Conservation (phyloP, 2,888 invertebrate genomes). For the Papilio demoleus region DNA sequence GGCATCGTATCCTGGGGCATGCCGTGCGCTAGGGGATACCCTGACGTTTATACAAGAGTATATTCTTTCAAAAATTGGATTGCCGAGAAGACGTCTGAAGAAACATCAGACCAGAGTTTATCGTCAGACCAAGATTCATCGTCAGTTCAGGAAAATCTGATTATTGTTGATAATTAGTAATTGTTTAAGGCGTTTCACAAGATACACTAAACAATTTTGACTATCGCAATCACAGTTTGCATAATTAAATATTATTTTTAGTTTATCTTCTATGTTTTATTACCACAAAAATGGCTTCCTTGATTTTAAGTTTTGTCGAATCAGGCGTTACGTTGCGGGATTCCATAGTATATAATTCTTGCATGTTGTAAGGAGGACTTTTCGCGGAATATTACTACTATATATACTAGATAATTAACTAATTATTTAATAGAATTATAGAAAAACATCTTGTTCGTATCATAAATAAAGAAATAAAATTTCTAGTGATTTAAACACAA, state of each 20-base stretch:
- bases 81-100: constrained; percentile 52
- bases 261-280: neutral
- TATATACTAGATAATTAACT: too few species aligned
- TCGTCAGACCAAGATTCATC: constrained; percentile 22
- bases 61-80: constrained; percentile 76
- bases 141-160: constrained; percentile 11
- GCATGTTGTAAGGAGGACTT: too few species aligned
- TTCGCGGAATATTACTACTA: too few species aligned
- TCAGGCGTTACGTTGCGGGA: too few species aligned
- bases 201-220: neutral
- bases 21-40: constrained; percentile 80
- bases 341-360: too few species aligned
- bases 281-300: neutral
- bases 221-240: neutral
- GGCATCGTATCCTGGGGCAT: constrained; percentile 83
- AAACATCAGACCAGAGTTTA: constrained; percentile 31
- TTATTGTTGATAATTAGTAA: constrained; percentile 19
- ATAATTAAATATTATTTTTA: neutral
- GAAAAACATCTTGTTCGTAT: neutral
- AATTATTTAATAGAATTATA: too few species aligned
- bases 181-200: neutral
- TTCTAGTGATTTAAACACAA: neutral
- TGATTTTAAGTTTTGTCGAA: too few species aligned
- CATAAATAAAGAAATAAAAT: too few species aligned
- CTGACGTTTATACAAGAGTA: constrained; percentile 81